Conservation (phyloP, 92 coral and sea anemone genomes). For the Pocillopora meandrina region DNA sequence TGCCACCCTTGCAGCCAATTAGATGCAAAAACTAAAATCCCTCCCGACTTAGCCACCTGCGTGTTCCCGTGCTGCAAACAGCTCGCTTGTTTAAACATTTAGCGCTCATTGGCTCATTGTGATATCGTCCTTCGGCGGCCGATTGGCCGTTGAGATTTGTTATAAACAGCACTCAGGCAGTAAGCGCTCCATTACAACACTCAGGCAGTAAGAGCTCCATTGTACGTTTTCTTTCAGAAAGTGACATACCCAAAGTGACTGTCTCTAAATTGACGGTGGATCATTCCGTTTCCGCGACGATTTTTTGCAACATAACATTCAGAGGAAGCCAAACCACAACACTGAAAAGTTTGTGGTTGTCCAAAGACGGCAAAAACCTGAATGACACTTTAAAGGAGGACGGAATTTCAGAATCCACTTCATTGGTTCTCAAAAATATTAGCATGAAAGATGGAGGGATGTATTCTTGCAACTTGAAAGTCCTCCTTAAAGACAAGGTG, state of each 20-base stretch:
- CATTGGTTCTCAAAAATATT: slow-evolving; percentile 18
- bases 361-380: slow-evolving; percentile 26
- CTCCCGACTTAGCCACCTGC: too few species aligned
- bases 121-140: too few species aligned
- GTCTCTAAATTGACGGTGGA: slow-evolving; percentile 28
- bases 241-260: slow-evolving; percentile 42
- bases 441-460: slow-evolving; percentile 49
- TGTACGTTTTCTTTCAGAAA: slow-evolving; percentile 19
- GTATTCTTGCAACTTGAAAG: slow-evolving; percentile 43
- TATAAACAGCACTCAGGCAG: too few species aligned
- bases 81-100: too few species aligned
- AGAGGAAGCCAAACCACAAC: background rate
- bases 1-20: too few species aligned
- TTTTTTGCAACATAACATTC: slow-evolving; percentile 51
- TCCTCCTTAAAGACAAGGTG: slow-evolving; percentile 6
- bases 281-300: slow-evolving; percentile 19
- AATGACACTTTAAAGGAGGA: slow-evolving; percentile 22
- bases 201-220: too few species aligned
- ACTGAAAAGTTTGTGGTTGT: slow-evolving; percentile 48
- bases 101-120: too few species aligned
- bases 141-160: too few species aligned
- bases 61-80: too few species aligned
- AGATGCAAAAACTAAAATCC: too few species aligned
- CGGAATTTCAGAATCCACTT: slow-evolving; percentile 1
- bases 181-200: too few species aligned